A percentile compares a stretch with the other conserved stretches of the same genome.
Conservation (phyloP, 2,113 vertebrate genomes). For the Amazona vittata region DNA sequence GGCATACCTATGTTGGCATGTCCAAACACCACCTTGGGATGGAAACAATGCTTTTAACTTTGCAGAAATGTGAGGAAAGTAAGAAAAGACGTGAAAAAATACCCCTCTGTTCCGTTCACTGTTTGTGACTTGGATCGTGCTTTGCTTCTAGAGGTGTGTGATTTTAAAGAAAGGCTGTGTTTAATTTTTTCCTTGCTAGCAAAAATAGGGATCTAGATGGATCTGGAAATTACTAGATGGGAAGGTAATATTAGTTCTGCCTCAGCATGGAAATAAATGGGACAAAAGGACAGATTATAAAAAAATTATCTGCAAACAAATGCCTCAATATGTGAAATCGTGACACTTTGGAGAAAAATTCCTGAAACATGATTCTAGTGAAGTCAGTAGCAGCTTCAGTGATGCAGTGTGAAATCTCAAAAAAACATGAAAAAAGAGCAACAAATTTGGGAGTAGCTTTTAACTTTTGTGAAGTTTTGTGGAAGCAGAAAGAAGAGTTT, state of each 20-base stretch:
- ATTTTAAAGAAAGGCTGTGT: not conserved
- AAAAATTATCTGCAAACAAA: not conserved
- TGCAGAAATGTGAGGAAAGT: not conserved
- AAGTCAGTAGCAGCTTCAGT: not conserved
- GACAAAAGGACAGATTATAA: not conserved
- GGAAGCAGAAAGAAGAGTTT: not conserved
- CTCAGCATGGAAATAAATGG: not conserved
- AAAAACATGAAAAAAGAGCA: not conserved
- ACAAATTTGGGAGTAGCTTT: not conserved
- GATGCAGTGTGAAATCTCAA: not conserved
- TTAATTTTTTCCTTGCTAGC: not conserved
- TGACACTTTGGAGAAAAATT: not conserved
- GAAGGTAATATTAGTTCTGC: not conserved
- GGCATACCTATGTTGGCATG: not conserved
- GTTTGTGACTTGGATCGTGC: not conserved
- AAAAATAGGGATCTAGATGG: not conserved
- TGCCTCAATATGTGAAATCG: not conserved
- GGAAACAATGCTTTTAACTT: not conserved
- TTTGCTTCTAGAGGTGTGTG: not conserved
- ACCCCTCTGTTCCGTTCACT: not conserved
- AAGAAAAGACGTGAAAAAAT: not conserved
- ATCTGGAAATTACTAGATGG: not conserved
- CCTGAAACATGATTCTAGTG: not conserved
- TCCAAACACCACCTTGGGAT: not conserved
- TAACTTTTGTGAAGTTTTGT: not conserved